A percentile compares a stretch with the other conserved stretches of the same genome.
These are phyloP conservation scores for Pristionchus maxplancki DNA, from an alignment of 2,888 invertebrate genomes.

Conservation along the genomic window DNA sequence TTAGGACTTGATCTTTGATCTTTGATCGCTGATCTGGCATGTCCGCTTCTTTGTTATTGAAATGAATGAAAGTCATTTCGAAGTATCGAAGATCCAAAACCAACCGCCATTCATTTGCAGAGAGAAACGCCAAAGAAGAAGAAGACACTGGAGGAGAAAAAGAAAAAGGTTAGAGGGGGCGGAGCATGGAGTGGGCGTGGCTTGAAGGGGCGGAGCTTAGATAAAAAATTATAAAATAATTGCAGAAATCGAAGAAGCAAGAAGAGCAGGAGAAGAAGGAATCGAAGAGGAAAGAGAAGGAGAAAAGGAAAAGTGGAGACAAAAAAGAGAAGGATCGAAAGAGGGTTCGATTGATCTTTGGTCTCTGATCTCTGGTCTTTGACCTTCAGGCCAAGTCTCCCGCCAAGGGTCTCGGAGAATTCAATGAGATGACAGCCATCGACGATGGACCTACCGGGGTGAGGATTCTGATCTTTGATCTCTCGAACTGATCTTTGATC, in stretches of 20 bases:
- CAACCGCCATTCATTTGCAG: background rate
- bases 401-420: background rate
- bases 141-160: background rate
- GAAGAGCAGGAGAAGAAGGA: background rate
- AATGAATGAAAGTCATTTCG: too few relatives aligned
- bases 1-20: background rate
- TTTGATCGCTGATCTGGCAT: too few relatives aligned
- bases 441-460: slow-evolving; percentile 9
- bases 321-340: background rate
- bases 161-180: background rate
- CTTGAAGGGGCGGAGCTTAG: background rate
- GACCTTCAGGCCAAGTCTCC: background rate
- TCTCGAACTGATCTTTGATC: background rate
- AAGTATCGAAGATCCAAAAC: background rate
- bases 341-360: background rate
- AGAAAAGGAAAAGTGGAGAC: background rate
- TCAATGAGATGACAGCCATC: background rate
- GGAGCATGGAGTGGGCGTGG: background rate
- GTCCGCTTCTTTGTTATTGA: too few relatives aligned
- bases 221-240: too few relatives aligned
- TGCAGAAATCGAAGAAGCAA: background rate
- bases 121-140: background rate
- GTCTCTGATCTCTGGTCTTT: background rate
- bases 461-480: background rate
- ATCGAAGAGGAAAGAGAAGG: background rate